Base-by-base conservation (phyloP, 2,888 invertebrate species). In the Xylota sylvarum region DNA sequence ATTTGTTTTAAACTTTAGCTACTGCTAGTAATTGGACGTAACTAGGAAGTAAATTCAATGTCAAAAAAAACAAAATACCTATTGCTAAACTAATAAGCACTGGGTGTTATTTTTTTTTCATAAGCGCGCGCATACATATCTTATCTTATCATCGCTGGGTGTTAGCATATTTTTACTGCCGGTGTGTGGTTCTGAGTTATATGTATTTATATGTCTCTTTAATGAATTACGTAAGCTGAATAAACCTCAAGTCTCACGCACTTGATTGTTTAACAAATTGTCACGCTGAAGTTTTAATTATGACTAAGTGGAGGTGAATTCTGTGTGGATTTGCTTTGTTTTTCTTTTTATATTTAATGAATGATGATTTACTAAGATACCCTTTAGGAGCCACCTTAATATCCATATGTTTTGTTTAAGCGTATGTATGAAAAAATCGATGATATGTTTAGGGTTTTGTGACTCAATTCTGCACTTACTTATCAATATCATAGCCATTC, bases 81-180 rank as follows among this genome's bases (percentile, higher is more conserved):
- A 23, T 23, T 23, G 23, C 23, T 23, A 23, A 3, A 23, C 23
- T 2, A 23, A 23, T 23, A 4, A 43, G 30, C 23, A 23, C 6
- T n/a, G 46, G 12, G 19, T 50, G 9, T 19, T 1, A 35, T 30
- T 43, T 55, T 19, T 9, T 40, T 40, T 50, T 52, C 10, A 35
- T 56, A 17, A 17, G 5, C 17, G 23, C 37, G 23, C 48, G 58
- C 48, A 77, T 67, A 23, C 58, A 77, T 67, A 23, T 40, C 58
- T 77, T 67, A 77, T 77, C 77, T 69, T 60, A 77, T 58, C 56
- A 30, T 50, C n/a, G 43, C 19, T 37, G 56, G 58, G 27, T 56
- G 46, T 67, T 19, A 76, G 58, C 56, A 48, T 67, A 65, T 46
- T 58, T 60, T 23, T 35, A 19, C 17, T 4, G 37, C 30, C 52